phyloP scores from a whole-genome alignment of 2,113 vertebrate genomes.

The Erinaceus europaeus region DNA sequence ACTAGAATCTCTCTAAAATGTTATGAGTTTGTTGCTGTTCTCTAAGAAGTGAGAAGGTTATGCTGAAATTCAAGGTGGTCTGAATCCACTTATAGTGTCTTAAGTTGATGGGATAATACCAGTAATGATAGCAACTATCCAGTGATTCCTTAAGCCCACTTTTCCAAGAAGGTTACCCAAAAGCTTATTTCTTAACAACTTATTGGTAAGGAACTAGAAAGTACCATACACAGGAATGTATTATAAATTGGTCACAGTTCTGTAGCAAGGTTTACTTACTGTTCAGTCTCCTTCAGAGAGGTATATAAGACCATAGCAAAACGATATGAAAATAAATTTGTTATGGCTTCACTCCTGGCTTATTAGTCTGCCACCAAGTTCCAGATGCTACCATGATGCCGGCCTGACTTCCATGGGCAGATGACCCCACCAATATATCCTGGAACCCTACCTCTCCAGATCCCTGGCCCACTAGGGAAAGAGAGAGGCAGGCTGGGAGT shows the following conservation, averaged over 20 bases:
- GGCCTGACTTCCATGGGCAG: too few species aligned
- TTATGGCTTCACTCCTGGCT: neutral
- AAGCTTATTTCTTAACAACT: neutral
- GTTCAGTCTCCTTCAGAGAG: neutral
- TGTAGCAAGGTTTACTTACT: neutral
- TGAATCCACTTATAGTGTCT: slow-evolving; percentile 29
- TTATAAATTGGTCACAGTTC: neutral
- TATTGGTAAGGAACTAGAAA: too few species aligned
- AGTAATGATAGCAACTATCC: neutral
- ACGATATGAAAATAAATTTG: neutral
- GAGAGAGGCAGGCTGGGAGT: too few species aligned
- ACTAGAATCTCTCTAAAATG: neutral
- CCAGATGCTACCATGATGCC: too few species aligned
- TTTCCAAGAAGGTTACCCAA: neutral
- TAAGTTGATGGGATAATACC: neutral
- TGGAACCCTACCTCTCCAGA: too few species aligned
- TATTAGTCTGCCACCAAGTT: too few species aligned
- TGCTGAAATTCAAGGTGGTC: neutral
- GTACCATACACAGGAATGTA: too few species aligned
- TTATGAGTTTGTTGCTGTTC: neutral
- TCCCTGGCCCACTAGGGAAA: too few species aligned
- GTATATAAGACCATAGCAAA: neutral
- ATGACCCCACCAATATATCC: too few species aligned
- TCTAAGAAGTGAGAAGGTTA: neutral
- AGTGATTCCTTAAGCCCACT: neutral